These are phyloP conservation scores for Salarias fasciatus DNA, from an alignment of 2,797 vertebrate genomes.

Conservation along the genomic window DNA sequence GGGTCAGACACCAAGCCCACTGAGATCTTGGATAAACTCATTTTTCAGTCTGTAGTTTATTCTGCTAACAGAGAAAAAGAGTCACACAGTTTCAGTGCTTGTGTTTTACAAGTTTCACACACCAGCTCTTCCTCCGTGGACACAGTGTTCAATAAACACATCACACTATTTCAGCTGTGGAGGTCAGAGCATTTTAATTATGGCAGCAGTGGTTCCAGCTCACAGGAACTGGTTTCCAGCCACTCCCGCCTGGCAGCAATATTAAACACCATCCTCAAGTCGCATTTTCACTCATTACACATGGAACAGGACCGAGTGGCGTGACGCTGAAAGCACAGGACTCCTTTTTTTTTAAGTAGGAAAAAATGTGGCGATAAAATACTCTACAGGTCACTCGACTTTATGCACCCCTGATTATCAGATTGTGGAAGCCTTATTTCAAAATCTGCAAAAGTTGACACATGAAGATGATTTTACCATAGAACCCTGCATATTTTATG, in stretches of 20 bases:
- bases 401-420: too few species aligned
- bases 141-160: background rate
- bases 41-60: constrained; percentile 36
- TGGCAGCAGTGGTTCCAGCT: background rate
- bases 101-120: background rate
- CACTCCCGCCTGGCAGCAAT: background rate
- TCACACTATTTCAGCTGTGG: constrained; percentile 3
- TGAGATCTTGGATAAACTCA: constrained; percentile 16
- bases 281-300: background rate
- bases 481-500: too few species aligned
- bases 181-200: background rate
- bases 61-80: constrained; percentile 24
- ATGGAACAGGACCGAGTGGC: background rate
- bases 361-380: background rate
- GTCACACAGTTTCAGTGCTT: constrained; percentile 7
- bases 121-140: background rate
- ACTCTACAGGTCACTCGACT: background rate
- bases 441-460: too few species aligned
- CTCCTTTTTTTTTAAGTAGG: background rate
- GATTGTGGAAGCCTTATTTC: too few species aligned
- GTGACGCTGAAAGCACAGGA: too few species aligned
- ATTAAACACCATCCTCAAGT: background rate
- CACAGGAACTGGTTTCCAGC: constrained; percentile 1
- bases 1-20: constrained; percentile 31
- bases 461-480: too few species aligned